Percentiles rank a stretch among this genome's conserved stretches.
Evolutionary conservation across 37 sponge, comb jelly and placozoan genomes (phyloP).

Genomic region (Tethya wilhelma): DNA sequence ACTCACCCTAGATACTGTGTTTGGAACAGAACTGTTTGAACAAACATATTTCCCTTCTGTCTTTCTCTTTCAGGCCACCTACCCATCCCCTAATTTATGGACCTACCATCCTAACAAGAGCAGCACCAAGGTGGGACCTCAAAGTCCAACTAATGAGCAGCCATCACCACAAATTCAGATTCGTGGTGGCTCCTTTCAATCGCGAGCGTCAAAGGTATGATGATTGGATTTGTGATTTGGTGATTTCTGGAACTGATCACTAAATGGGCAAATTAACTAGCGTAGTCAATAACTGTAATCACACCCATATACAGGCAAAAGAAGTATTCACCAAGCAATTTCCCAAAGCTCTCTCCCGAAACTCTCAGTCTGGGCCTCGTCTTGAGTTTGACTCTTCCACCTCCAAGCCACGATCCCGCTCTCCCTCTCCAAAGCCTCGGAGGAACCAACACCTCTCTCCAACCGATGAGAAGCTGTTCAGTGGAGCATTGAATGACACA

Average conservation of each 20-base stretch:
- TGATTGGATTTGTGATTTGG: no score
- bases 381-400: constrained; percentile 9
- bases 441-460: not conserved
- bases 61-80: not conserved
- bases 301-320: no score
- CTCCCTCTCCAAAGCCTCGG: constrained; percentile 1
- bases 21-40: no score
- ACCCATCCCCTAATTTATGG: constrained; percentile 29
- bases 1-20: no score
- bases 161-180: no score
- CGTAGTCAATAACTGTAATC: no score
- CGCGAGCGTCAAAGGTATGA: no score
- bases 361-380: not conserved
- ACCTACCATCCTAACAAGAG: constrained; percentile 14
- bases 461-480: not conserved
- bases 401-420: constrained; percentile 13
- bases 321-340: no score
- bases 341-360: not conserved
- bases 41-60: not conserved
- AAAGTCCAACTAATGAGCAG: no score
- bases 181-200: no score
- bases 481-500: not conserved
- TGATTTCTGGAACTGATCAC: no score
- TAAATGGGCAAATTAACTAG: no score
- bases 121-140: not conserved